These are phyloP conservation scores for Thaumatotibia leucotreta DNA, from an alignment of 1,140 invertebrate genomes.

Conservation along the genomic window DNA sequence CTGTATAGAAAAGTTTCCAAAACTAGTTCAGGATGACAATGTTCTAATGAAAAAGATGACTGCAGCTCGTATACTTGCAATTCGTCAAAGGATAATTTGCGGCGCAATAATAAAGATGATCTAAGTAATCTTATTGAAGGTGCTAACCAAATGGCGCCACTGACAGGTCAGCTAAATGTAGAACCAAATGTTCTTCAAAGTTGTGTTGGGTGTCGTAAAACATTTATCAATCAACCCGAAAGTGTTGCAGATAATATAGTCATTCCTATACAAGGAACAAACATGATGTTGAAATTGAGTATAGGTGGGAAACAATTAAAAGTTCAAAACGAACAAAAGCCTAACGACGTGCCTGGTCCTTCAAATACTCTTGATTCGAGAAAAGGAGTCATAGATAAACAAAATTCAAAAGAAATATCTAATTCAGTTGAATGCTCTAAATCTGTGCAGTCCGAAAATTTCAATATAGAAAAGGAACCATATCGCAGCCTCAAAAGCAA, in stretches of 20 bases:
- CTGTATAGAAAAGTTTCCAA: slow-evolving; percentile 34
- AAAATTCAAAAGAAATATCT: slow-evolving; percentile 38
- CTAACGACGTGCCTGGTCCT: not conserved
- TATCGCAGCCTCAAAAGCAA: not conserved
- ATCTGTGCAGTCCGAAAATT: slow-evolving; percentile 40
- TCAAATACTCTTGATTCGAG: not conserved
- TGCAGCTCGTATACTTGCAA: not conserved
- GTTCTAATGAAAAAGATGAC: not conserved
- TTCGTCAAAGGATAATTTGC: not conserved
- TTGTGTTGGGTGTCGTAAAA: not conserved
- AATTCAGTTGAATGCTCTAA: slow-evolving; percentile 49
- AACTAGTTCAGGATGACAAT: slow-evolving; percentile 19
- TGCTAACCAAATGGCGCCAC: not conserved
- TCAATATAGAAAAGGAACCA: slow-evolving; percentile 14
- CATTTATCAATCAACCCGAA: not conserved
- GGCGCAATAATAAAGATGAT: not conserved
- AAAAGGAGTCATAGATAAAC: slow-evolving; percentile 29
- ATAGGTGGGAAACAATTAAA: slow-evolving; percentile 30
- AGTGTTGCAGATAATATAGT: slow-evolving; percentile 33
- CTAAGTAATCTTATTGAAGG: not conserved
- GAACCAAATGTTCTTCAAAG: not conserved
- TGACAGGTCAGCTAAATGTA: not conserved
- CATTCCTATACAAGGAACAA: slow-evolving; percentile 60
- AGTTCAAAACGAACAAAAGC: not conserved
- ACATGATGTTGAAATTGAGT: slow-evolving; percentile 60